phyloP scores from a whole-genome alignment of 2,888 invertebrate genomes.

The Amiota minor region DNA sequence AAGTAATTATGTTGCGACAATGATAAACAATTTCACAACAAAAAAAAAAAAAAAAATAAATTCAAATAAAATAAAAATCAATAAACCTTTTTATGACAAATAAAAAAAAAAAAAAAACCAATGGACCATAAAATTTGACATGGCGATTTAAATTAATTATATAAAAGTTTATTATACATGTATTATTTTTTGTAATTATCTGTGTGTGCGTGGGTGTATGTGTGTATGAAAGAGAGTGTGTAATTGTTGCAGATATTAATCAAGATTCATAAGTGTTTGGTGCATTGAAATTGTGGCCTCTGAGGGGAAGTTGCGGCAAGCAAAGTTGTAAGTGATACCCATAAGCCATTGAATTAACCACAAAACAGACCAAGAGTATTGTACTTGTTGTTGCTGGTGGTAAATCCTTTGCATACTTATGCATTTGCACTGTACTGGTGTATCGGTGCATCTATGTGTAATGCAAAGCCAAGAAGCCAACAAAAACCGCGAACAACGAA shows the following conservation, averaged over 20 bases:
- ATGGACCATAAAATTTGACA: conserved; percentile 9
- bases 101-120: conserved; percentile 11
- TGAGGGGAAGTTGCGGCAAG: neutral
- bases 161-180: conserved; percentile 40
- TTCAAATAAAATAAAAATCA: conserved; percentile 36
- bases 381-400: neutral
- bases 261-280: neutral
- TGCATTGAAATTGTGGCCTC: neutral
- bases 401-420: neutral
- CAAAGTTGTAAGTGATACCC: neutral
- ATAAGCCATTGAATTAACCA: neutral
- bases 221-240: conserved; percentile 17
- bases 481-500: neutral
- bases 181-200: conserved; percentile 1
- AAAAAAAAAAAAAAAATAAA: conserved; percentile 29
- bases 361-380: conserved; percentile 2
- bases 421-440: neutral
- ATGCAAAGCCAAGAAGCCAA: conserved; percentile 7
- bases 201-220: conserved; percentile 8
- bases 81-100: conserved; percentile 26
- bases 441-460: neutral
- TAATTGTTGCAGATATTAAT: neutral
- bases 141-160: conserved; percentile 57
- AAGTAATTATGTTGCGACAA: conserved; percentile 40
- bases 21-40: conserved; percentile 4